phyloP scores from a whole-genome alignment of 2,888 invertebrate genomes.

The Oxytorus armatus region DNA sequence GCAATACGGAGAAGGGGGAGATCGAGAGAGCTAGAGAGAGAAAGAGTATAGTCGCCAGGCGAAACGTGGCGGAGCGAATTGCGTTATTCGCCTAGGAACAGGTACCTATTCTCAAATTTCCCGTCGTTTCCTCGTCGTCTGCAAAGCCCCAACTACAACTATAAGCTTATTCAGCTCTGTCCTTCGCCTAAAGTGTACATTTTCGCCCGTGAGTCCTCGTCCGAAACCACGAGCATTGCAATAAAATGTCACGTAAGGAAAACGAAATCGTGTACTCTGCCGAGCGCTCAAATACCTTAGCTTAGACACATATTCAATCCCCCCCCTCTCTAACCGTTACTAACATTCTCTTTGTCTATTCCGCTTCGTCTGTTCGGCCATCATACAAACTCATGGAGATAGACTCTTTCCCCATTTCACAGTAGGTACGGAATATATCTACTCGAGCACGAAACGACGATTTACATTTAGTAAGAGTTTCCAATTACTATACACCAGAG shows the following conservation, averaged over 20 bases:
- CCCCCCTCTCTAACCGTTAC: background rate
- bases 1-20: conserved; percentile 15
- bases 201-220: conserved; percentile 2
- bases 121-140: conserved; percentile 23
- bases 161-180: conserved; percentile 11
- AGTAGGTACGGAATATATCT: conserved; percentile 73
- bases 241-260: conserved; percentile 5
- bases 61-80: conserved; percentile 68
- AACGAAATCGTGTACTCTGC: conserved; percentile 18
- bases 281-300: conserved; percentile 9
- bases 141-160: conserved; percentile 12
- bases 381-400: conserved; percentile 10
- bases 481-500: conserved; percentile 72
- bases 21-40: background rate
- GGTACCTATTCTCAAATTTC: conserved; percentile 67
- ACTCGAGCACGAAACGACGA: conserved; percentile 77
- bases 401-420: conserved; percentile 1
- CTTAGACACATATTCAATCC: conserved; percentile 15
- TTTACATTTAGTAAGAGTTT: conserved; percentile 81
- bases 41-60: conserved; percentile 25
- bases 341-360: conserved; percentile 16
- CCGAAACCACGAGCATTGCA: conserved; percentile 1
- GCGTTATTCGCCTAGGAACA: conserved; percentile 60
- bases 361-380: background rate
- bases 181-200: background rate